Evolutionary conservation across 2,888 invertebrate species (phyloP).

Genomic region (Meteorus cinctellus): DNA sequence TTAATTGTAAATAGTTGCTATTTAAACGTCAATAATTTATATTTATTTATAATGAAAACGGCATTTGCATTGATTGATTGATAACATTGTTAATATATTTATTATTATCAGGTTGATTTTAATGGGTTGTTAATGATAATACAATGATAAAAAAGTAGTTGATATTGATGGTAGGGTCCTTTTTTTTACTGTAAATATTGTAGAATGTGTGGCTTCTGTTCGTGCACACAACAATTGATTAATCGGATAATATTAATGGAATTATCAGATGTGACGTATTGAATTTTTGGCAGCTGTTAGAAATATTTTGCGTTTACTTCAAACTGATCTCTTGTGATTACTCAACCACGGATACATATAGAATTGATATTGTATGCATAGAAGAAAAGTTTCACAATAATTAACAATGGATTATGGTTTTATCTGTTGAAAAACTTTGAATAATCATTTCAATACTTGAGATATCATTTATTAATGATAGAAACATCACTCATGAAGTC

Average conservation of each 20-base stretch:
- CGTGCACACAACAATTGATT: background rate
- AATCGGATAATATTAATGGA: background rate
- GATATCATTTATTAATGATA: background rate
- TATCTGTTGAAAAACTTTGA: no score
- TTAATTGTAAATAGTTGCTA: background rate
- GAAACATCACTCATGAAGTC: background rate
- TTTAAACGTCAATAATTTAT: background rate
- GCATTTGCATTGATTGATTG: background rate
- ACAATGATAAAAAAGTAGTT: background rate
- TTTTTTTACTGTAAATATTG: background rate
- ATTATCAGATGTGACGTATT: background rate
- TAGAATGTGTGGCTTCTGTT: background rate
- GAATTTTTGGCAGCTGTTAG: background rate
- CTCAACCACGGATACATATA: background rate
- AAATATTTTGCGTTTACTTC: background rate
- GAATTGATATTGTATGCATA: background rate
- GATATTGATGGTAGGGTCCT: background rate
- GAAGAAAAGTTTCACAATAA: background rate
- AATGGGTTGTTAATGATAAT: background rate
- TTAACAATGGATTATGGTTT: background rate
- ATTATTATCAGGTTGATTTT: background rate
- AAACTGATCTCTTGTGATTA: background rate
- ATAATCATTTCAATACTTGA: no score
- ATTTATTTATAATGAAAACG: background rate
- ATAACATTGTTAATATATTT: background rate